phyloP scores from a whole-genome alignment of 1,140 invertebrate species.

The Amphibalanus amphitrite region DNA sequence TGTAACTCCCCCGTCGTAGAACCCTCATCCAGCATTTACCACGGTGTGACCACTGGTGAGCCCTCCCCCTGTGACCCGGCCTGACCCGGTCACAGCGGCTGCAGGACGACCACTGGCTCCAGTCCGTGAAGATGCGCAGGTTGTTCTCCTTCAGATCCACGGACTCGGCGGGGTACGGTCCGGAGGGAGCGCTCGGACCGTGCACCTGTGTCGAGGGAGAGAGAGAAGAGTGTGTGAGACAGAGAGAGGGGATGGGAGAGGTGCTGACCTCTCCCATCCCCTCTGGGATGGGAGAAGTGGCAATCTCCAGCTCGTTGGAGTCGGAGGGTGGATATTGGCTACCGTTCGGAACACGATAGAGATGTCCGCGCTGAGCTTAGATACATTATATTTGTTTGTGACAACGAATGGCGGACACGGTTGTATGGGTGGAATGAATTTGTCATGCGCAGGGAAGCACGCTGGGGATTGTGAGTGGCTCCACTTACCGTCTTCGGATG shows the following conservation, averaged over 20 bases:
- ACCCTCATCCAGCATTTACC: no score
- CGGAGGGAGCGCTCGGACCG: background rate
- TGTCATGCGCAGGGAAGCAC: no score
- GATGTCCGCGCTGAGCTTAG: background rate
- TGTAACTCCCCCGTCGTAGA: background rate
- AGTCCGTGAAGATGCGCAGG: slow-evolving; percentile 24
- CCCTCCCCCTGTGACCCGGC: background rate
- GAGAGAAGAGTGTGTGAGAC: background rate
- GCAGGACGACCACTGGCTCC: slow-evolving; percentile 42
- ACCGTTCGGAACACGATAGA: background rate
- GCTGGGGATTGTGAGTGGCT: no score
- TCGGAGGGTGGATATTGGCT: no score
- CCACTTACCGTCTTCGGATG: background rate
- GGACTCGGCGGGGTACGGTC: background rate
- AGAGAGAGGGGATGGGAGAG: no score
- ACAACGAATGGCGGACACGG: background rate
- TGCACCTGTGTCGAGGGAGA: background rate
- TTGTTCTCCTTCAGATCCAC: slow-evolving; percentile 11
- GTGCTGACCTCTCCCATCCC: no score
- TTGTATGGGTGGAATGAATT: background rate
- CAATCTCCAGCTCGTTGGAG: no score
- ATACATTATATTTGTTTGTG: background rate
- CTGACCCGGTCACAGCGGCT: slow-evolving; percentile 35
- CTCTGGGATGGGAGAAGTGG: no score
- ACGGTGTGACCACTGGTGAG: background rate